Evolutionary conservation across 2,797 vertebrate genomes (phyloP), one percentile per base, ranked within the genome.

Genomic region (Crenuchus spilurus): DNA sequence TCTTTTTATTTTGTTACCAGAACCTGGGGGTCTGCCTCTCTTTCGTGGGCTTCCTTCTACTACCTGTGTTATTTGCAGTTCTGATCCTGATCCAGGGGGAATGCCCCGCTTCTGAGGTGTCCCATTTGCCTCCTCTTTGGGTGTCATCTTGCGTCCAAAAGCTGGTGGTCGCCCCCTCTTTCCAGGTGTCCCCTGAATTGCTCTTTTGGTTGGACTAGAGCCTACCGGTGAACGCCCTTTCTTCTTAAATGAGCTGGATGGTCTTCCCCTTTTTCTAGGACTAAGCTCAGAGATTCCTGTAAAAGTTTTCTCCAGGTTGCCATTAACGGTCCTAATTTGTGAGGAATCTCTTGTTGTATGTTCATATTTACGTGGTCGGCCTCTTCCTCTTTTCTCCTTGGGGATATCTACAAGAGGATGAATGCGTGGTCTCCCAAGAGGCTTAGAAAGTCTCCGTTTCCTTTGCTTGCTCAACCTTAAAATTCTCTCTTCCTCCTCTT

Each of bases 351-450:
- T 54, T 18, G 10, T 22, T 14, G 46, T 28, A 1, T 33, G 16
- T 33, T n/a, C 66, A 30, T 60, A 62, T 81, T 92, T 94, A 24
- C 86, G 89, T 10, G 93, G 93, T 33, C 93, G 86, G 2, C 93
- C 93, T 3, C 90, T 86, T 3, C 83, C 76, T 42, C 90, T 80
- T 16, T 78, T 89, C 22, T 83, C 84, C 6, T 65, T 24, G 0
- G 84, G 11, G 0, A 42, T 4, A 26, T 90, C 87, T 0, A 69
- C 74, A 0, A 87, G 84, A 0, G 91, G 91, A 72, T 94, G 90
- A 57, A 93, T 94, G 41, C 91, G 90, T 0, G 93, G 92, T 61
- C 93, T 85, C 26, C 92, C 92, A 0, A 93, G 86, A 0, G 90
- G 91, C 77, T 93, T 94, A 83, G 90, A 92, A 0, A 92, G 80